Conservation (phyloP, 2,888 invertebrate species). For the Cephus rjabovi region DNA sequence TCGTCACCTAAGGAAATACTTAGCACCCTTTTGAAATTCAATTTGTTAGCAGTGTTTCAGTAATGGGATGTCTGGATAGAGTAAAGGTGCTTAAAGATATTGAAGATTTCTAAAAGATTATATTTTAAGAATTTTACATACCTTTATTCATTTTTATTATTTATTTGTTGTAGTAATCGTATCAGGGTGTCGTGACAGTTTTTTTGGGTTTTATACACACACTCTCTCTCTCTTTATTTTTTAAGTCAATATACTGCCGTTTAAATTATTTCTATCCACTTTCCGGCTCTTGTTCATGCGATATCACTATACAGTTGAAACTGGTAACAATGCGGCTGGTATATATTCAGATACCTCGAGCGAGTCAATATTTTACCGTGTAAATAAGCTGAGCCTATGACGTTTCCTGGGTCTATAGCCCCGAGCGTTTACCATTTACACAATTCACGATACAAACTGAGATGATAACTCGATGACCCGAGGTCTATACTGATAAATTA, state of each 20-base stretch:
- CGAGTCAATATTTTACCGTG: not conserved
- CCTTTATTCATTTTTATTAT: not conserved
- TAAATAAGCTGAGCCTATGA: not conserved
- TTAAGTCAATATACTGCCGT: not conserved
- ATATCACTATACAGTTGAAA: not conserved
- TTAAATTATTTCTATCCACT: not conserved
- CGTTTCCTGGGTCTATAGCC: not conserved
- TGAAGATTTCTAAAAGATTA: not conserved
- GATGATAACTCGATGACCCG: conserved; percentile 46
- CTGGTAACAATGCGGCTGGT: not conserved
- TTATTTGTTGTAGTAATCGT: not conserved
- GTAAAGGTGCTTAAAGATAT: not conserved
- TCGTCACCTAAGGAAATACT: not conserved
- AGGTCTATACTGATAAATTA: not conserved
- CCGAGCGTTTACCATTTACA: not conserved
- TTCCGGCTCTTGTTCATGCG: not conserved
- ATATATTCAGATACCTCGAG: not conserved
- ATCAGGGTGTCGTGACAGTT: not conserved
- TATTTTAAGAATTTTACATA: not conserved
- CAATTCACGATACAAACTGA: not conserved
- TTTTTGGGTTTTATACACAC: not conserved
- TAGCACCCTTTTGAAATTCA: not conserved
- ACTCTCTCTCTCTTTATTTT: not conserved
- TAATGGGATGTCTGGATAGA: not conserved
- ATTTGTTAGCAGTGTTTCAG: not conserved